A percentile compares a stretch with the other conserved stretches of the same genome.
Conservation (phyloP, 23 tunicate species). For the Halocynthia roretzi region DNA sequence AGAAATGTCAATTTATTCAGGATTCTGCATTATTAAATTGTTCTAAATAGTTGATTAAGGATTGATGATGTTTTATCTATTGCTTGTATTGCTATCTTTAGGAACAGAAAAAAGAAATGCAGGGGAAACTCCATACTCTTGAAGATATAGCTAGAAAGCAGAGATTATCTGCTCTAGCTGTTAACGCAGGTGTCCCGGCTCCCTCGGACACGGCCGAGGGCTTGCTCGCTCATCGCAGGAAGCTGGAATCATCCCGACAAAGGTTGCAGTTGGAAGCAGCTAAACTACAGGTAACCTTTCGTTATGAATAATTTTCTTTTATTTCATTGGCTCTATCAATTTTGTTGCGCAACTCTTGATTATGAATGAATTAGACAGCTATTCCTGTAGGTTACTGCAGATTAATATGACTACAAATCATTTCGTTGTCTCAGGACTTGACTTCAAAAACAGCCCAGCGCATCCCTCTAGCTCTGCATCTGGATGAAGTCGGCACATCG, state of each 20-base stretch:
- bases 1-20: too few species aligned
- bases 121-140: slow-evolving; percentile 28
- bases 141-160: slow-evolving; percentile 27
- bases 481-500: neutral
- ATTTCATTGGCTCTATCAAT: neutral
- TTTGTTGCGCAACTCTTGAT: neutral
- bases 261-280: slow-evolving; percentile 76
- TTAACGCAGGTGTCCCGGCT: slow-evolving; percentile 13
- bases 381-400: neutral
- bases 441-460: slow-evolving; percentile 23
- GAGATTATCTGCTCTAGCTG: neutral
- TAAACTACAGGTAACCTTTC: slow-evolving; percentile 46
- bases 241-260: slow-evolving; percentile 71
- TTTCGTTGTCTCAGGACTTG: neutral
- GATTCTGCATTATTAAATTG: too few species aligned
- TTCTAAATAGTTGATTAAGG: too few species aligned
- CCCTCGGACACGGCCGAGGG: slow-evolving; percentile 7
- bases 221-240: slow-evolving; percentile 46
- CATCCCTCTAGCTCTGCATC: neutral
- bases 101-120: slow-evolving; percentile 32
- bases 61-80: too few species aligned
- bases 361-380: neutral
- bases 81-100: neutral
- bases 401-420: too few species aligned
- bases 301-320: neutral